Base-by-base conservation (phyloP, 2,888 invertebrate species). In the Halocaridina rubra region DNA sequence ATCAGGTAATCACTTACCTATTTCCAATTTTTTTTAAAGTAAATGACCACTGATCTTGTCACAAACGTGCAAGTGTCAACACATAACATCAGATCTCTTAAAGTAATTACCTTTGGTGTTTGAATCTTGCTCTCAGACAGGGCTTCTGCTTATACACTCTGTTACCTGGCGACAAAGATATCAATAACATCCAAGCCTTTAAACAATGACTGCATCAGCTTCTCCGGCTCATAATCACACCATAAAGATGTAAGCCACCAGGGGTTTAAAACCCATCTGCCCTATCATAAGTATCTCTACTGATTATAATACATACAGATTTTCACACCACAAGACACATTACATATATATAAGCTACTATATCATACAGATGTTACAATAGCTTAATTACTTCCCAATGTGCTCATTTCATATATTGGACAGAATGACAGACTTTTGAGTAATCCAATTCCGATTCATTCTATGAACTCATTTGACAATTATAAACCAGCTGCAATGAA, bases 1-100 rank as follows among this genome's bases (percentile, higher is more conserved):
- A n/a, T n/a, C n/a, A n/a, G n/a, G n/a, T n/a, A n/a, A n/a, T n/a
- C n/a, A n/a, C n/a, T n/a, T 69, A 30, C 69, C 27, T 19, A 27
- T 27, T 30, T n/a, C 10, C 16, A 19, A 69, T 32, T 29, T 69
- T 69, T 32, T 4, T 29, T 69, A 5, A 22, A 32, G 8, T 16
- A 30, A 29, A 69, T 16, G 30, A 78, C 27, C 74, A 27, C 46
- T 74, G 64, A 81, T 74, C 80, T 81, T 81, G 80, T 81, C 72
- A 81, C 64, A 81, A 81, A 81, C 64, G 33, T 61, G 64, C 39
- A 81, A 81, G 80, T 30, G 74, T 74, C 80, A 39, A 81, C 80
- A 81, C 80, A 81, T 57, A 81, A 81, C 80, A 81, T 81, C 80
- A 81, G 80, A 81, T 81, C 80, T 81, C 80, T 81, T 81, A 81